Percentiles rank a stretch among this genome's conserved stretches.
Evolutionary conservation across 2,797 vertebrate species (phyloP).

Genomic region (Melanotaenia parkinsoni): DNA sequence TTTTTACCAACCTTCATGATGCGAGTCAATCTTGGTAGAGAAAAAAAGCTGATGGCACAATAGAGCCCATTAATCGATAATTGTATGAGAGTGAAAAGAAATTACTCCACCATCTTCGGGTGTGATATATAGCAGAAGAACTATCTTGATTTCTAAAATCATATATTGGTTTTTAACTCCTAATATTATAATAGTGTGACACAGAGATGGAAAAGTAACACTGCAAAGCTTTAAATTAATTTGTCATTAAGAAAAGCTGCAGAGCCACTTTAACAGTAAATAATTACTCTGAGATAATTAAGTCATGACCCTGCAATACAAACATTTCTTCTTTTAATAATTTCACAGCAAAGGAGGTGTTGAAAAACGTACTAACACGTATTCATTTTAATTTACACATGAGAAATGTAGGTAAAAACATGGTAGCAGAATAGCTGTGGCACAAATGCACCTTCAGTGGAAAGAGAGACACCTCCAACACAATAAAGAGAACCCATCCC

Average conservation of each 20-base stretch:
- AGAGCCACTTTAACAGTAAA: slow-evolving; percentile 15
- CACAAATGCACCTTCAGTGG: slow-evolving; percentile 2
- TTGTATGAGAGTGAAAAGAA: neutral
- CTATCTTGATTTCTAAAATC: neutral
- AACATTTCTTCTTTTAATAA: neutral
- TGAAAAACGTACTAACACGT: neutral
- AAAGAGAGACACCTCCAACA: neutral
- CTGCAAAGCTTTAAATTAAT: neutral
- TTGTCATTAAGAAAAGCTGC: slow-evolving; percentile 5
- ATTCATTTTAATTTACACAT: slow-evolving; percentile 8
- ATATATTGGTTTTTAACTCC: neutral
- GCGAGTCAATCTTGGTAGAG: slow-evolving; percentile 3
- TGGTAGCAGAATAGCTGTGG: neutral
- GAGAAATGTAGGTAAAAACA: slow-evolving; percentile 7
- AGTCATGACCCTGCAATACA: slow-evolving; percentile 6
- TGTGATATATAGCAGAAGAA: neutral
- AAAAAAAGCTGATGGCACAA: slow-evolving; percentile 3
- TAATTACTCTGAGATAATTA: slow-evolving; percentile 12
- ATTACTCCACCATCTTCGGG: no score
- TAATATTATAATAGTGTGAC: neutral
- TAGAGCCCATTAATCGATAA: neutral
- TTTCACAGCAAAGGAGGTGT: slow-evolving; percentile 6
- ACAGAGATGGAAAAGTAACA: neutral
- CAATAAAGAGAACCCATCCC: neutral
- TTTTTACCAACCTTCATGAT: slow-evolving; percentile 20